Base-by-base conservation (phyloP, 2,113 vertebrate genomes). In the Eulemur macaco region DNA sequence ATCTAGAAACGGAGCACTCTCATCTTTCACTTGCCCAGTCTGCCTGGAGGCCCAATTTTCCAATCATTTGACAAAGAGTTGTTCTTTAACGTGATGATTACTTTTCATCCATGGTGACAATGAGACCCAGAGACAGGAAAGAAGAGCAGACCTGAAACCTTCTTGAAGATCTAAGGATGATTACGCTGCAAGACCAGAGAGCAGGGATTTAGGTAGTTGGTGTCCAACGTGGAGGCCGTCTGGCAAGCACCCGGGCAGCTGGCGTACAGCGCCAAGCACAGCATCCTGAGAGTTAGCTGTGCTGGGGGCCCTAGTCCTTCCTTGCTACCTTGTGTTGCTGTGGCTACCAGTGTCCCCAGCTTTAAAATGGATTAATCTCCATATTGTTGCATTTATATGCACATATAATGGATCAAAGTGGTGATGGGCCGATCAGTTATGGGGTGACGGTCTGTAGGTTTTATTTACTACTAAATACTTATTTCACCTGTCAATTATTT, bases 211-310 rank as follows among this genome's bases (percentile, higher is more conserved):
- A 8, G 14, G 12, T 4, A 18, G 52, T 34, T 42, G 68, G 37
- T n/a, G 27, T 60, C 71, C 1, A 2, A 0, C 4, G 12, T 10
- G 37, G 54, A 20, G 11, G 34, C 39, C 0, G 0, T 10, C 45
- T 9, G 58, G 77, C 0, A 8, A 10, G 58, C 45, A n/a, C 21
- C 68, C 6, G 37, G 5, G 69, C 15, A 58, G 8, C 84, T 25
- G 74, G 20, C 34, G 15, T 0, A 27, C 47, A 60, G 29, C 21
- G 47, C 42, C 17, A 34, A 66, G 60, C 25, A 3, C 25, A 31
- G 14, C 6, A 2, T 1, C 4, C 1, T 45, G 63, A 64, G 89
- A 74, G 20, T 13, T 37, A 39, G 27, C 63, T 2, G 0, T 0
- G 2, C 60, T 9, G 39, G 80, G 42, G 54, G 20, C 29, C 18